Conservation (phyloP, 1,140 invertebrate species). For the Orius insidiosus region DNA sequence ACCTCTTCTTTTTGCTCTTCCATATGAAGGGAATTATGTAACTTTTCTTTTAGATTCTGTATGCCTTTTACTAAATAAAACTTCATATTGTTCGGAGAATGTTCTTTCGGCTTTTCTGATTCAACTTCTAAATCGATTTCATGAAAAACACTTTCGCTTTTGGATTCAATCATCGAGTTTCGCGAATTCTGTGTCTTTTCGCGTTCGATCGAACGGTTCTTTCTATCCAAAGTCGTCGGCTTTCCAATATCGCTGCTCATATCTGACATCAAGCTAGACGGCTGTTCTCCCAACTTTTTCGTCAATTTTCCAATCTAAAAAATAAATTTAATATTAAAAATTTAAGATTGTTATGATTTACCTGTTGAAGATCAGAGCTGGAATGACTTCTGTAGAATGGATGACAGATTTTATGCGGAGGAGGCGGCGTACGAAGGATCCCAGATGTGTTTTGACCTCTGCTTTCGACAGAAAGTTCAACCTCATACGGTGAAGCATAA, state of each 20-base stretch:
- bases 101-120: not conserved
- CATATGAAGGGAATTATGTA: constrained; percentile 16
- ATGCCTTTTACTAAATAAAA: constrained; percentile 21
- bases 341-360: constrained; percentile 3
- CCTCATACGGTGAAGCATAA: constrained; percentile 81
- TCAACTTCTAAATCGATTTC: constrained; percentile 8
- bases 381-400: constrained; percentile 50
- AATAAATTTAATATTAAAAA: too few species aligned
- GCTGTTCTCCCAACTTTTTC: constrained; percentile 2
- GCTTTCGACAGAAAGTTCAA: constrained; percentile 48
- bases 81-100: constrained; percentile 20
- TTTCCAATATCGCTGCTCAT: constrained; percentile 13
- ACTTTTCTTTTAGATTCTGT: constrained; percentile 25
- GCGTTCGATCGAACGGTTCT: constrained; percentile 34
- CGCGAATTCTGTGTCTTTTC: constrained; percentile 30
- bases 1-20: constrained; percentile 16
- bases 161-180: constrained; percentile 24
- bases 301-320: constrained; percentile 15
- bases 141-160: constrained; percentile 4
- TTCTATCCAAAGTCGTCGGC: constrained; percentile 10
- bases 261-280: not conserved
- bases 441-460: constrained; percentile 28
- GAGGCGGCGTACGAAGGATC: constrained; percentile 13
- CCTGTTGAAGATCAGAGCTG: constrained; percentile 39
- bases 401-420: constrained; percentile 36